Conservation (phyloP, 1,140 invertebrate genomes). For the Carcinoscorpius rotundicauda region DNA sequence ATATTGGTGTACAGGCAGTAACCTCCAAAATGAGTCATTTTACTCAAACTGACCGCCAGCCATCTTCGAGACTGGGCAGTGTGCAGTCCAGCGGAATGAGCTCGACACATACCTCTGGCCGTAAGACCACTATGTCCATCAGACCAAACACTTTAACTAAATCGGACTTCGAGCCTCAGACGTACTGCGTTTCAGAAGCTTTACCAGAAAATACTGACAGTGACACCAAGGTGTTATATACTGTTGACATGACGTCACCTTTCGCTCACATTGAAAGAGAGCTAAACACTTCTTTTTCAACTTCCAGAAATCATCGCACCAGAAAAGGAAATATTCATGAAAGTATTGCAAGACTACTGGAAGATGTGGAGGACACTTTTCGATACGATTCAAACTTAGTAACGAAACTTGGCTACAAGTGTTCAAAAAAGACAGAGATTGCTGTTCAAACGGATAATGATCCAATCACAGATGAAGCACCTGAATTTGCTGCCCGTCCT, state of each 20-base stretch:
- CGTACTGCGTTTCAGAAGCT: constrained; percentile 22
- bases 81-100: too few species aligned
- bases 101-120: too few species aligned
- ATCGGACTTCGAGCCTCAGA: constrained; percentile 25
- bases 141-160: constrained; percentile 2
- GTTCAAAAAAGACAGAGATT: constrained; percentile 20
- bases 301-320: too few species aligned
- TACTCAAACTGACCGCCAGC: constrained; percentile 2
- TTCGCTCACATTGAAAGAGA: constrained; percentile 25
- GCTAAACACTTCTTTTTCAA: constrained; percentile 1
- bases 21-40: constrained; percentile 13
- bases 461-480: constrained; percentile 28
- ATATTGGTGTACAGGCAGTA: constrained; percentile 20
- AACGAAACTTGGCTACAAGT: neutral
- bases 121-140: too few species aligned
- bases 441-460: constrained; percentile 30
- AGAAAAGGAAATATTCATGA: constrained; percentile 14
- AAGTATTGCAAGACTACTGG: constrained; percentile 19
- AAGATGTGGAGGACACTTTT: constrained; percentile 19
- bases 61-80: too few species aligned
- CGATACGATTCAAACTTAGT: constrained; percentile 11
- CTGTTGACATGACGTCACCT: constrained; percentile 22
- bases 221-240: constrained; percentile 21
- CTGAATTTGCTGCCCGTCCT: constrained; percentile 29
- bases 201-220: constrained; percentile 25